phyloP scores from a whole-genome alignment of 1,140 invertebrate genomes.

The Halictus rubicundus region DNA sequence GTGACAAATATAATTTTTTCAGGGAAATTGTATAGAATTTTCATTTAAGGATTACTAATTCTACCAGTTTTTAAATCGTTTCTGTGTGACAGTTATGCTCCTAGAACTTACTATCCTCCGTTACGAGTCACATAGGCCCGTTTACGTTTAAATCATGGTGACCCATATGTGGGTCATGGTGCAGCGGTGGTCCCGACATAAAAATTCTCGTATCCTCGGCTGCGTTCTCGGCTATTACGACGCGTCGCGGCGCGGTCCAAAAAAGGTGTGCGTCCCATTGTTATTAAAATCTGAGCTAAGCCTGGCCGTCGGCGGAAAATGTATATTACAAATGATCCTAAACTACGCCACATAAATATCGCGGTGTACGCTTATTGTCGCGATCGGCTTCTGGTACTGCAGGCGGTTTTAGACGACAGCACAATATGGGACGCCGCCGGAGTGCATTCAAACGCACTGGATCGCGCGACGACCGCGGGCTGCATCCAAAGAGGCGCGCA shows the following conservation, averaged over 20 bases:
- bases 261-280: neutral
- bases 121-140: too few relatives aligned
- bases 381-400: conserved; percentile 35
- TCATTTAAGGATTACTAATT: too few relatives aligned
- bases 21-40: too few relatives aligned
- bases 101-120: too few relatives aligned
- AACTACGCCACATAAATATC: conserved; percentile 55
- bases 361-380: conserved; percentile 21
- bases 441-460: conserved; percentile 23
- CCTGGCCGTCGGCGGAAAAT: neutral
- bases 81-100: too few relatives aligned
- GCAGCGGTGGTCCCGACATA: too few relatives aligned
- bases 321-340: conserved; percentile 42
- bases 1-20: too few relatives aligned
- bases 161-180: too few relatives aligned
- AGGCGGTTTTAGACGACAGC: conserved; percentile 19
- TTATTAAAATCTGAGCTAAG: neutral
- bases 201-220: too few relatives aligned
- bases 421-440: conserved; percentile 22
- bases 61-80: too few relatives aligned
- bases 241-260: neutral
- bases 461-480: neutral
- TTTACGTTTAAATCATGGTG: too few relatives aligned
- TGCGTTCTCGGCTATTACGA: neutral
- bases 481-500: neutral